Evolutionary conservation across 2,113 vertebrate genomes (phyloP).

Genomic region (Sprattus sprattus): DNA sequence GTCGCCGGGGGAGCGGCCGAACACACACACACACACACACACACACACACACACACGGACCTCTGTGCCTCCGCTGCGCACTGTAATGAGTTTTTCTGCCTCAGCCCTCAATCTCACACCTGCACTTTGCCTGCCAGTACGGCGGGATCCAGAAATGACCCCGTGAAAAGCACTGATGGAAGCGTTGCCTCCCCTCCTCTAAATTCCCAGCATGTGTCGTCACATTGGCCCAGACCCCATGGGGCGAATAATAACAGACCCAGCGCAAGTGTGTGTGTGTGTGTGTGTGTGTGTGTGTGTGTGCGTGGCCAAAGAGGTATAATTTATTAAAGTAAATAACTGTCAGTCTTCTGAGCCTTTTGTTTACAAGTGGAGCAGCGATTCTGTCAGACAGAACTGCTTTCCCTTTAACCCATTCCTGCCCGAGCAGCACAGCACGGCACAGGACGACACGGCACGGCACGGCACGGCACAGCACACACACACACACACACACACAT

Average conservation of each 20-base stretch:
- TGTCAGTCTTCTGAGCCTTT: conserved; percentile 24
- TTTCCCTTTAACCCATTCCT: conserved; percentile 52
- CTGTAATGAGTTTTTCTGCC: conserved; percentile 30
- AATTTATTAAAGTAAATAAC: conserved; percentile 37
- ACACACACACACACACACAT: too few species aligned
- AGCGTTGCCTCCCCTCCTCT: background rate
- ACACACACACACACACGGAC: background rate
- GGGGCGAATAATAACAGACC: background rate
- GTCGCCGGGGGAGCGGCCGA: background rate
- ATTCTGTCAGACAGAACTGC: conserved; percentile 27
- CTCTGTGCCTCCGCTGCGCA: background rate
- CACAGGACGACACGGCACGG: too few species aligned
- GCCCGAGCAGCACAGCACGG: too few species aligned
- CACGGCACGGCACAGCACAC: too few species aligned
- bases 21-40: background rate
- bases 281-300: too few species aligned
- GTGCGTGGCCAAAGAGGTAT: background rate
- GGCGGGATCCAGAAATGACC: background rate
- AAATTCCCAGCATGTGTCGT: background rate
- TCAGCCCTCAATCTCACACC: conserved; percentile 19
- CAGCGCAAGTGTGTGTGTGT: conserved; percentile 18
- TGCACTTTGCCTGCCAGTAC: background rate
- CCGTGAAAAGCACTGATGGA: background rate
- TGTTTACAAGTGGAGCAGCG: conserved; percentile 24
- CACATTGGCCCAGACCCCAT: background rate